phyloP scores from a whole-genome alignment of 2,113 vertebrate species.

The Brachirus orientalis region DNA sequence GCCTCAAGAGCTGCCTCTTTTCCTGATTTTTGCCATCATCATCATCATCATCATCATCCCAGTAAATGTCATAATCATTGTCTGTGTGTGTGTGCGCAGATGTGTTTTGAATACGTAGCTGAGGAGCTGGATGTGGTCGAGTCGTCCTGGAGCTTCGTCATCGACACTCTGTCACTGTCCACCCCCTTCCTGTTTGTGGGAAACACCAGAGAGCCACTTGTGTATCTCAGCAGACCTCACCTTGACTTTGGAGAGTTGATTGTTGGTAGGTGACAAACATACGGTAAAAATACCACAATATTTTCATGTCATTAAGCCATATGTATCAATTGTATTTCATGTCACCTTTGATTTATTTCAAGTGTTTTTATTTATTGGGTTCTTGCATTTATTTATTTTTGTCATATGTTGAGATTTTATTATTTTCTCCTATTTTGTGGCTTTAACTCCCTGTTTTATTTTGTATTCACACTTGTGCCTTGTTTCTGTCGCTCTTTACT shows the following conservation, averaged over 20 bases:
- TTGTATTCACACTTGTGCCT: no score
- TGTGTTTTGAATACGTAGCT: slow-evolving; percentile 86
- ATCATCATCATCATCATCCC: background rate
- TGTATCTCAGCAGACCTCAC: slow-evolving; percentile 84
- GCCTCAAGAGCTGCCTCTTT: no score
- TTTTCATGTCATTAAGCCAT: no score
- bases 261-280: slow-evolving; percentile 78
- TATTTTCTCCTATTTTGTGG: no score
- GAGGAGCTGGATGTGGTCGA: slow-evolving; percentile 81
- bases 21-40: no score
- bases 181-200: slow-evolving; percentile 90
- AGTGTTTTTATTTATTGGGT: no score
- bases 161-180: slow-evolving; percentile 82
- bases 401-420: no score
- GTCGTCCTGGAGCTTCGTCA: slow-evolving; percentile 89
- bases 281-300: background rate
- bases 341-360: no score
- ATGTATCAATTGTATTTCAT: no score
- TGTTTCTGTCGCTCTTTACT: no score
- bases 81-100: slow-evolving; percentile 68
- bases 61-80: background rate
- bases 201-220: slow-evolving; percentile 79
- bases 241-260: slow-evolving; percentile 85
- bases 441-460: no score
- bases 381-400: no score